Conservation (phyloP, 2,888 invertebrate species). For the Phorcus lineatus region DNA sequence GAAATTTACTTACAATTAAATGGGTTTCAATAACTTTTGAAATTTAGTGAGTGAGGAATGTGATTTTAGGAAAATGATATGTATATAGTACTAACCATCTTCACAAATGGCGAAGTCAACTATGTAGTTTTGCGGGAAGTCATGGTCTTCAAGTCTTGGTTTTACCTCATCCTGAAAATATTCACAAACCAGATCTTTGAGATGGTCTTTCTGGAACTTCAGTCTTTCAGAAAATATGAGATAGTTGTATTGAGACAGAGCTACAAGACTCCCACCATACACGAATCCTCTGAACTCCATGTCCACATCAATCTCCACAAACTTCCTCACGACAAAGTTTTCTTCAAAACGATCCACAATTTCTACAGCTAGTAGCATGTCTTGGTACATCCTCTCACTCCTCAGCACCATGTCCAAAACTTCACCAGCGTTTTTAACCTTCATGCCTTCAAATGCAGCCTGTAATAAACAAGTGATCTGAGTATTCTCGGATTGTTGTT, state of each 20-base stretch:
- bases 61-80: too few species aligned
- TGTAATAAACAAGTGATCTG: constrained; percentile 60
- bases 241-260: constrained; percentile 67
- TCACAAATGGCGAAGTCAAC: constrained; percentile 66
- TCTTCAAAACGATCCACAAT: constrained; percentile 56
- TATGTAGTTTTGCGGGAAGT: constrained; percentile 54
- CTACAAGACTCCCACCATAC: constrained; percentile 48
- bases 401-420: constrained; percentile 62
- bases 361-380: constrained; percentile 60
- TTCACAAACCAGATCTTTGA: constrained; percentile 39
- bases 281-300: constrained; percentile 70
- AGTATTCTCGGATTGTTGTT: constrained; percentile 51
- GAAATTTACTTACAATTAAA: too few species aligned
- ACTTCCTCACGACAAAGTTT: constrained; percentile 63
- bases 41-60: too few species aligned
- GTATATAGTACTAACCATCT: constrained; percentile 41
- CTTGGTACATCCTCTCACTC: constrained; percentile 67
- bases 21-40: too few species aligned
- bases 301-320: constrained; percentile 63
- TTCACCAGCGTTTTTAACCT: constrained; percentile 51
- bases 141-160: constrained; percentile 43
- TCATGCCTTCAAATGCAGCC: constrained; percentile 57
- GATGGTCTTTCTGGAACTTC: constrained; percentile 39
- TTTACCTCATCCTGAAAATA: constrained; percentile 50
- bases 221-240: constrained; percentile 58